phyloP scores from a whole-genome alignment of 2,888 invertebrate genomes.

The Melieria crassipennis region DNA sequence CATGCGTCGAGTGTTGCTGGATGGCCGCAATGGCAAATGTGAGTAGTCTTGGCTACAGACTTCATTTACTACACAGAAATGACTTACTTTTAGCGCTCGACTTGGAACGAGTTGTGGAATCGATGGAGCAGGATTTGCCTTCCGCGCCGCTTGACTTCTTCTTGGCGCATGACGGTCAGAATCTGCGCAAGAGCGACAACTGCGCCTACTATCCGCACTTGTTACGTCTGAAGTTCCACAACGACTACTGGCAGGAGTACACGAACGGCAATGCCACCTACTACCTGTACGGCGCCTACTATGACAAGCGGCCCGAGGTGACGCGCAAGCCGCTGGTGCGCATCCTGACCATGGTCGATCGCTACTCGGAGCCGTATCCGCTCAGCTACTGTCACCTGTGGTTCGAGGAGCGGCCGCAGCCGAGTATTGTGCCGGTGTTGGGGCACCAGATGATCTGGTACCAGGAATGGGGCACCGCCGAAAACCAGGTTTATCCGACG shows the following conservation, averaged over 20 bases:
- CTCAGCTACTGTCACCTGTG: constrained; percentile 82
- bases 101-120: not conserved
- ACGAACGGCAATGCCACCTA: constrained; percentile 81
- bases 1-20: not conserved
- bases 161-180: not conserved
- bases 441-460: constrained; percentile 93
- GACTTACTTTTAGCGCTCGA: not conserved
- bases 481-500: constrained; percentile 86
- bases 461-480: constrained; percentile 84
- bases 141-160: constrained; percentile 11
- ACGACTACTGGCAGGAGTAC: constrained; percentile 90
- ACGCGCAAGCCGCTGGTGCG: constrained; percentile 74
- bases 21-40: not conserved
- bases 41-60: too few relatives aligned
- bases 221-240: constrained; percentile 88
- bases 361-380: constrained; percentile 70
- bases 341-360: constrained; percentile 85
- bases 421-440: constrained; percentile 78
- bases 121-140: constrained; percentile 17
- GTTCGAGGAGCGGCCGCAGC: constrained; percentile 80
- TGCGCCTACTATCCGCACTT: constrained; percentile 85
- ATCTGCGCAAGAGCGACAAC: constrained; percentile 49
- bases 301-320: constrained; percentile 80
- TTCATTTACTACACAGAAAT: not conserved
- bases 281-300: constrained; percentile 87